Base-by-base conservation (phyloP, 2,113 vertebrate species). In the Festucalex cinctus region DNA sequence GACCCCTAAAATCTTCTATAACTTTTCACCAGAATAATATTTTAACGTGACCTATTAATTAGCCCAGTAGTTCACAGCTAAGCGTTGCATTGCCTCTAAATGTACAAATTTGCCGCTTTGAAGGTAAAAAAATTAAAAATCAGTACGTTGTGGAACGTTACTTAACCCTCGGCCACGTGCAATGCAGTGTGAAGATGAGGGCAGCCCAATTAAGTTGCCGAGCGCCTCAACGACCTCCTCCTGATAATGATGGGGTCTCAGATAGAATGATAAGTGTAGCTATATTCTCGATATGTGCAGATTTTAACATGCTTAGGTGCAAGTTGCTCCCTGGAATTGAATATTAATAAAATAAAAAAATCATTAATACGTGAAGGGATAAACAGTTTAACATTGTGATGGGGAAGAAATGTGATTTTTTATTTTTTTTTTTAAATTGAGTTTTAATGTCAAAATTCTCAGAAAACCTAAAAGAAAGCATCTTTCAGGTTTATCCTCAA, bases 261-360 rank as follows among this genome's bases (percentile, higher is more conserved):
- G 60, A 72, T 53, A 83, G 69, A 26, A 64, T 43, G 19, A 61
- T 68, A 48, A 73, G 69, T 76, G 48, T 62, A 53, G 4, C 2
- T 32, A 4, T 83, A 83, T 83, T 76, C 69, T 80, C 81, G 76
- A 77, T 69, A 85, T 82, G 75, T 77, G 69, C 78, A 80, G 83
- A 81, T 85, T 85, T 79, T 68, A 84, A 74, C 58, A 75, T 10
- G 22, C 60, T n/a, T 13, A 48, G 3, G 5, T 70, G 66, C 73
- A 56, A 80, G 66, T 59, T 66, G 64, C 43, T 79, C 46, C 17
- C 51, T 54, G 51, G 51, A 14, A 16, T 26, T 12, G 3, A 51
- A 22, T 8, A 3, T 22, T 9, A 22, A n/a, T 7, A 46, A 19
- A 17, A 46, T 17, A 22, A 51, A 22, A n/a, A 20, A 22, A 22